A percentile compares a stretch with the other conserved stretches of the same genome.
These are phyloP conservation scores for Polypterus bichir DNA, from an alignment of 2,113 vertebrate species.

Conservation along the genomic window DNA sequence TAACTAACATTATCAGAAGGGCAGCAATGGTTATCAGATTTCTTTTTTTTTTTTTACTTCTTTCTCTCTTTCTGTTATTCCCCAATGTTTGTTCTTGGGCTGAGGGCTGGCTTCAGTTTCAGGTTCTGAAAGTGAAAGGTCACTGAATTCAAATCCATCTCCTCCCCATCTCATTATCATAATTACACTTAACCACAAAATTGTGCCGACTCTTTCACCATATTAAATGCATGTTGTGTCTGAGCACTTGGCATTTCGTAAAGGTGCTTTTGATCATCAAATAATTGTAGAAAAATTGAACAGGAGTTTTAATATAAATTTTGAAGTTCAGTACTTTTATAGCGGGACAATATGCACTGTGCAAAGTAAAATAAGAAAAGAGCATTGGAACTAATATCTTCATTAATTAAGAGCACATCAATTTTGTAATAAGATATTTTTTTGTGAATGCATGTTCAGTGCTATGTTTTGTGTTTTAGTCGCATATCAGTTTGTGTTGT, in stretches of 20 bases:
- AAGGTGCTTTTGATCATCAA: slow-evolving; percentile 18
- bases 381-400: too few relatives aligned
- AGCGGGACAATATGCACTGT: slow-evolving; percentile 41
- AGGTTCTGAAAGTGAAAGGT: not conserved
- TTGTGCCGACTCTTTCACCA: not conserved
- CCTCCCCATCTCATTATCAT: not conserved
- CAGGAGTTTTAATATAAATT: too few relatives aligned
- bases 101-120: not conserved
- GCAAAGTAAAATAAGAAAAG: slow-evolving; percentile 17
- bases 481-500: not conserved
- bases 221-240: slow-evolving; percentile 2
- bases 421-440: slow-evolving; percentile 39
- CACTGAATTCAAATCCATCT: not conserved
- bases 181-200: not conserved
- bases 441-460: not conserved
- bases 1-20: slow-evolving; percentile 17
- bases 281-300: too few relatives aligned
- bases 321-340: slow-evolving; percentile 47
- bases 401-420: slow-evolving; percentile 17
- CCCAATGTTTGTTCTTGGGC: slow-evolving; percentile 7
- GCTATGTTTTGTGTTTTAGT: too few relatives aligned
- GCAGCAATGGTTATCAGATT: not conserved
- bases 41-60: not conserved
- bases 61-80: not conserved
- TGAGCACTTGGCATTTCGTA: slow-evolving; percentile 9